These are phyloP conservation scores for Astropecten irregularis DNA, from an alignment of 53 echinoderm and acorn worm species.

Conservation along the genomic window DNA sequence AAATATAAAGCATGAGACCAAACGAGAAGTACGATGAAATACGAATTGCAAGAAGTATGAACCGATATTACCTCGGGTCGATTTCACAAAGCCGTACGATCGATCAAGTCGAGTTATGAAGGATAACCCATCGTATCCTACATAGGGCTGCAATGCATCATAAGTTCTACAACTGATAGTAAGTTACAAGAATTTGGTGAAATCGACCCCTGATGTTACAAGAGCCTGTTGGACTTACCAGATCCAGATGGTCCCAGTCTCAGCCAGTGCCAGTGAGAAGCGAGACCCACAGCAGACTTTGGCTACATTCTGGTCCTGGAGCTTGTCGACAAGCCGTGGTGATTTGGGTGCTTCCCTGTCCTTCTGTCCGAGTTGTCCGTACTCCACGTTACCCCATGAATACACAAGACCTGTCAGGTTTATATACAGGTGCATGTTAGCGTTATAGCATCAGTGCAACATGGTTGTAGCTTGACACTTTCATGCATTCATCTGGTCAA, in stretches of 20 bases:
- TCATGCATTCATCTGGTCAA: too few species aligned
- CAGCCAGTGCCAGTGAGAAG: conserved; percentile 83
- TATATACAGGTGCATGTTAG: neutral
- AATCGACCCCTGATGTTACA: too few species aligned
- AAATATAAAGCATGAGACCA: too few species aligned
- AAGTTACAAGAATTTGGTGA: too few species aligned
- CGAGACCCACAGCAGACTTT: conserved; percentile 86
- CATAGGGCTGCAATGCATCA: too few species aligned
- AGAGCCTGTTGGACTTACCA: conserved; percentile 83
- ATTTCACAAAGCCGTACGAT: too few species aligned
- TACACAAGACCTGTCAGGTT: conserved; percentile 78
- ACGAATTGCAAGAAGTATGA: too few species aligned
- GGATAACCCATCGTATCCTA: too few species aligned
- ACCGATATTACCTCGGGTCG: too few species aligned
- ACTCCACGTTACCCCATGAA: conserved; percentile 95
- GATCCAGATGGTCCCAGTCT: conserved; percentile 81
- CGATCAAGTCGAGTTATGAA: too few species aligned
- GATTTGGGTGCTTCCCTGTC: conserved; percentile 85
- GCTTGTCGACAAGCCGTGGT: conserved; percentile 82
- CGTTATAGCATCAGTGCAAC: neutral
- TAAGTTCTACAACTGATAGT: too few species aligned
- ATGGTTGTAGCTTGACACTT: neutral
- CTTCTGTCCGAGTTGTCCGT: conserved; percentile 87
- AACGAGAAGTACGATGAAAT: too few species aligned
- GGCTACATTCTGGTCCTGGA: conserved; percentile 72